Conservation (phyloP, 2,888 invertebrate species). For the Lasioglossum vierecki region DNA sequence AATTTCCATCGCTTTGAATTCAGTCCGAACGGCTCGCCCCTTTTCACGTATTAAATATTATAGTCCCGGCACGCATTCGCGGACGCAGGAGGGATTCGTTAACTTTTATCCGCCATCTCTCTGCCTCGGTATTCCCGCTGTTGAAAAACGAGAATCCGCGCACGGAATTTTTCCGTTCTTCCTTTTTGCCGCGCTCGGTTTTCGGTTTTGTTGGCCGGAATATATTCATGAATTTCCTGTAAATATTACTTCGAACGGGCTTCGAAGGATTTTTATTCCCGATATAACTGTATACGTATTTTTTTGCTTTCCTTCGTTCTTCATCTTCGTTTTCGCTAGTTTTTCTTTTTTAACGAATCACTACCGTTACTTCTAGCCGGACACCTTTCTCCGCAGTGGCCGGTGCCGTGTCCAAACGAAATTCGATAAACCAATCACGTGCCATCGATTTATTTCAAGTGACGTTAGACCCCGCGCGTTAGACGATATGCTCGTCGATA, state of each 20-base stretch:
- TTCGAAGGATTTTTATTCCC: neutral
- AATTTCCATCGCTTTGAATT: slow-evolving; percentile 48
- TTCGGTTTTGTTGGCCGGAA: neutral
- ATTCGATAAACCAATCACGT: slow-evolving; percentile 2
- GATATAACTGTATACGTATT: neutral
- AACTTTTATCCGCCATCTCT: slow-evolving; percentile 27
- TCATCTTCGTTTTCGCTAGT: neutral
- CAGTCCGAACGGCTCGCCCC: neutral
- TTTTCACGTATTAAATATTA: slow-evolving; percentile 46
- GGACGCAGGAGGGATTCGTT: slow-evolving; percentile 19
- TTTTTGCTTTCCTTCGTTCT: neutral
- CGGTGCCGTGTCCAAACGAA: neutral
- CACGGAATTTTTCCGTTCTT: neutral
- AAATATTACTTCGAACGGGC: neutral
- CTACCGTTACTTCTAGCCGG: neutral
- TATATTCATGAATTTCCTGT: slow-evolving; percentile 1
- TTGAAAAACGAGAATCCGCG: neutral
- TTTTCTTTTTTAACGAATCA: neutral
- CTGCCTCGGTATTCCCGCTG: neutral
- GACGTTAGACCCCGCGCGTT: neutral
- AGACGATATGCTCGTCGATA: neutral
- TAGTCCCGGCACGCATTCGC: slow-evolving; percentile 25
- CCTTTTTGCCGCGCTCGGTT: neutral
- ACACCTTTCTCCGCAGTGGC: neutral
- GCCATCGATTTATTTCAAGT: slow-evolving; percentile 1